A percentile compares a stretch with the other conserved stretches of the same genome.
Evolutionary conservation across 2,113 vertebrate species (phyloP).

Genomic region (Microtus montanus): DNA sequence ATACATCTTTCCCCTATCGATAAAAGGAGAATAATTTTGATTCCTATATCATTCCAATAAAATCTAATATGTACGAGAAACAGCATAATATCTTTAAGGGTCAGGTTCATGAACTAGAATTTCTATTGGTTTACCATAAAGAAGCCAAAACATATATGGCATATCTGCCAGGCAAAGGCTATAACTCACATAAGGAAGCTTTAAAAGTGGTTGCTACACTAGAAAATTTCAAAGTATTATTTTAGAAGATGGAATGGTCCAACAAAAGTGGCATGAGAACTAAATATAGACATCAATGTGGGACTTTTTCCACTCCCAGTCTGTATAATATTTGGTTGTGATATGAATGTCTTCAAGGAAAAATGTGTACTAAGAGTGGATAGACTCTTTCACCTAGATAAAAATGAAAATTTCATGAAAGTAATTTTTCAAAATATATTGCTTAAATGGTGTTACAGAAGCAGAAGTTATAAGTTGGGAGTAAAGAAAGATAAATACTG

Average conservation of each 20-base stretch:
- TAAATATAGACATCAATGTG: too few relatives aligned
- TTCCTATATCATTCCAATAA: not conserved
- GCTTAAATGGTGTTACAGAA: too few relatives aligned
- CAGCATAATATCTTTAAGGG: not conserved
- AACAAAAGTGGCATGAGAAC: not conserved
- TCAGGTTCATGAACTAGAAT: not conserved
- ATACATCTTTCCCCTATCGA: not conserved
- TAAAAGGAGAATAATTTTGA: not conserved
- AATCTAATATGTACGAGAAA: not conserved
- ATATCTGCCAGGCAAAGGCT: not conserved
- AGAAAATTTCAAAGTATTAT: not conserved
- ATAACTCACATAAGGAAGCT: not conserved
- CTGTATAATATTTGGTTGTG: too few relatives aligned
- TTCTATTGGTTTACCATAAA: not conserved
- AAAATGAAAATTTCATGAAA: too few relatives aligned
- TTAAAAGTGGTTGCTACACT: not conserved
- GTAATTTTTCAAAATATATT: too few relatives aligned
- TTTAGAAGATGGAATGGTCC: not conserved
- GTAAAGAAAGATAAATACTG: too few relatives aligned
- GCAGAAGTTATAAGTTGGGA: too few relatives aligned
- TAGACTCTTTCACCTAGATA: too few relatives aligned
- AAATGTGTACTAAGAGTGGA: too few relatives aligned
- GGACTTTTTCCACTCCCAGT: too few relatives aligned
- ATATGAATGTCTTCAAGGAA: too few relatives aligned
- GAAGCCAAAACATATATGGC: not conserved